A percentile compares a stretch with the other conserved stretches of the same genome.
phyloP scores from a whole-genome alignment of 2,113 vertebrate genomes.

The Scophthalmus maximus region DNA sequence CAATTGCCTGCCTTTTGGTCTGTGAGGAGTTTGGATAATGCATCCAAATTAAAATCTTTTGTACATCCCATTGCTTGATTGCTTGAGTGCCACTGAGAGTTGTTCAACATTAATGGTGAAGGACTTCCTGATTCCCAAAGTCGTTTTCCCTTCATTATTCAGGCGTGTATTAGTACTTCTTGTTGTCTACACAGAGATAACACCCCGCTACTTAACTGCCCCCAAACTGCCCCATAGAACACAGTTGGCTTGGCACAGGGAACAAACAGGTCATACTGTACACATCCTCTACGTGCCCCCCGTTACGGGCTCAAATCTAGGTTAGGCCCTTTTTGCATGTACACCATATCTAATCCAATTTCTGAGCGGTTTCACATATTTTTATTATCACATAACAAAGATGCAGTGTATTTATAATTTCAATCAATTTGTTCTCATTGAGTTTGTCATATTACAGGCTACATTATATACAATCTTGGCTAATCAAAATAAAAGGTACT shows the following conservation, averaged over 20 bases:
- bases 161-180: constrained; percentile 62
- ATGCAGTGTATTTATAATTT: background rate
- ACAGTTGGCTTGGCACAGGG: constrained; percentile 16
- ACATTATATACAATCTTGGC: too few species aligned
- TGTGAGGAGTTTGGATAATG: constrained; percentile 79
- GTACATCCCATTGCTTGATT: constrained; percentile 82
- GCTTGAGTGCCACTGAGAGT: constrained; percentile 80
- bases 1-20: constrained; percentile 70
- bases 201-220: constrained; percentile 47
- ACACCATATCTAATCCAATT: background rate
- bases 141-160: constrained; percentile 76
- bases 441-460: too few species aligned
- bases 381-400: background rate
- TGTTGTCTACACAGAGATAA: constrained; percentile 68
- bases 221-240: constrained; percentile 45
- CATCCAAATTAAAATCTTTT: constrained; percentile 83
- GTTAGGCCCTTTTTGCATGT: background rate
- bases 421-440: background rate
- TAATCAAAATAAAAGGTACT: too few species aligned
- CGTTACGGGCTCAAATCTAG: constrained; percentile 1
- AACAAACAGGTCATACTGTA: constrained; percentile 30
- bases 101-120: constrained; percentile 78
- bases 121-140: constrained; percentile 80
- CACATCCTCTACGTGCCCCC: constrained; percentile 9
- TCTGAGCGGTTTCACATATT: background rate